phyloP scores from a whole-genome alignment of 2,888 invertebrate genomes.

The Tryphoninae sp. region DNA sequence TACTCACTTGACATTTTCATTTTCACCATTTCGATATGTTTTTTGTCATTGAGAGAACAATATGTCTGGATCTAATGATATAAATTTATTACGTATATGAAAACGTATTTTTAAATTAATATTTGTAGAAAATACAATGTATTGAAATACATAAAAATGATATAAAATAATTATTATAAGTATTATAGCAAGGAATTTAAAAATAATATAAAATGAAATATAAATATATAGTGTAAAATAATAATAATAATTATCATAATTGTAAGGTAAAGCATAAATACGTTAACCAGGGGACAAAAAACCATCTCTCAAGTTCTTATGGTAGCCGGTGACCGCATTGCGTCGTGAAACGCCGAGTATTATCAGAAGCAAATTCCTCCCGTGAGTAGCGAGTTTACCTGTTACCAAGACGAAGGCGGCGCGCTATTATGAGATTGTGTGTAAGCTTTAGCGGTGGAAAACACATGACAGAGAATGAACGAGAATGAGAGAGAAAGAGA shows the following conservation, averaged over 20 bases:
- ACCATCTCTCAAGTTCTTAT: neutral
- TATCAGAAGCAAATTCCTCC: constrained; percentile 42
- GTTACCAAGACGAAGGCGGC: constrained; percentile 46
- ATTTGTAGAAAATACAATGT: too few relatives aligned
- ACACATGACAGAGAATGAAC: neutral
- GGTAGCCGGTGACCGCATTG: constrained; percentile 62
- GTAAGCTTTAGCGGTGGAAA: constrained; percentile 26
- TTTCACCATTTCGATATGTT: too few relatives aligned
- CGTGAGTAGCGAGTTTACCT: constrained; percentile 24
- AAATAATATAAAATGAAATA: neutral
- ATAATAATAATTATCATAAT: constrained; percentile 4
- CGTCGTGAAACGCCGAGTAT: constrained; percentile 18
- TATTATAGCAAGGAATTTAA: neutral
- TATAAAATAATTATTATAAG: too few relatives aligned
- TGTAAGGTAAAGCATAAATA: neutral
- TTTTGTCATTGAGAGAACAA: too few relatives aligned
- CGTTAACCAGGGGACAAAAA: neutral
- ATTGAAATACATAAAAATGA: too few relatives aligned
- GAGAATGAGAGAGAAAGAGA: neutral
- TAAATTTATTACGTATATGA: too few relatives aligned
- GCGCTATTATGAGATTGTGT: constrained; percentile 47
- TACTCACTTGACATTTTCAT: too few relatives aligned
- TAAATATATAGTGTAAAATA: neutral
- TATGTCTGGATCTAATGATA: too few relatives aligned
- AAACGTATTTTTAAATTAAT: too few relatives aligned